Percentiles rank a stretch among this genome's conserved stretches.
phyloP scores from a whole-genome alignment of 2,888 invertebrate species.

The Lasioglossum calceatum region DNA sequence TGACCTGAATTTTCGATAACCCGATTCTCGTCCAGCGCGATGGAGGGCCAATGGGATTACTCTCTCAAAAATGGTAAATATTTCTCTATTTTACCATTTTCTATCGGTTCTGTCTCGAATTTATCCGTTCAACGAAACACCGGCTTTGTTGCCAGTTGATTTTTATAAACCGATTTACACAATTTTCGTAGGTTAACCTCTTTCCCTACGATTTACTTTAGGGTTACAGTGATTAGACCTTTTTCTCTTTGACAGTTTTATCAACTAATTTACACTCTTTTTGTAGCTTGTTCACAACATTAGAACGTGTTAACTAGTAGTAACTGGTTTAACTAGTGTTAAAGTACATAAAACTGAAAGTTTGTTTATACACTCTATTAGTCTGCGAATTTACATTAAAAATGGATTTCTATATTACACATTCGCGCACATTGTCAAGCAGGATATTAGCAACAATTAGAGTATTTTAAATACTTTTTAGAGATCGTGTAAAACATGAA shows the following conservation, averaged over 20 bases:
- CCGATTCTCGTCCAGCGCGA: constrained; percentile 62
- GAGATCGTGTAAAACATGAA: too few species aligned
- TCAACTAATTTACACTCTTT: not conserved
- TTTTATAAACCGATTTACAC: not conserved
- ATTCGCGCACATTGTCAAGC: not conserved
- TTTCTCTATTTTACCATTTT: too few species aligned
- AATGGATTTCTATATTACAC: not conserved
- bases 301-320: too few species aligned
- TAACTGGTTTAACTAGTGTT: too few species aligned
- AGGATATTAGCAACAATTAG: too few species aligned
- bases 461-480: too few species aligned
- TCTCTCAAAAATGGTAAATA: constrained; percentile 87
- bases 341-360: not conserved
- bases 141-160: not conserved
- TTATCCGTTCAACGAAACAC: not conserved
- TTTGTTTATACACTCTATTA: not conserved
- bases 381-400: not conserved
- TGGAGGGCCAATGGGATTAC: constrained; percentile 86
- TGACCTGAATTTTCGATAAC: constrained; percentile 80
- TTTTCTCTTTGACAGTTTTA: not conserved
- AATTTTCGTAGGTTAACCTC: not conserved
- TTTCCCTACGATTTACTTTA: too few species aligned
- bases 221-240: too few species aligned
- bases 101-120: not conserved
- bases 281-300: not conserved